These are phyloP conservation scores for Melipona beecheii DNA, from an alignment of 2,888 invertebrate species.

Conservation along the genomic window DNA sequence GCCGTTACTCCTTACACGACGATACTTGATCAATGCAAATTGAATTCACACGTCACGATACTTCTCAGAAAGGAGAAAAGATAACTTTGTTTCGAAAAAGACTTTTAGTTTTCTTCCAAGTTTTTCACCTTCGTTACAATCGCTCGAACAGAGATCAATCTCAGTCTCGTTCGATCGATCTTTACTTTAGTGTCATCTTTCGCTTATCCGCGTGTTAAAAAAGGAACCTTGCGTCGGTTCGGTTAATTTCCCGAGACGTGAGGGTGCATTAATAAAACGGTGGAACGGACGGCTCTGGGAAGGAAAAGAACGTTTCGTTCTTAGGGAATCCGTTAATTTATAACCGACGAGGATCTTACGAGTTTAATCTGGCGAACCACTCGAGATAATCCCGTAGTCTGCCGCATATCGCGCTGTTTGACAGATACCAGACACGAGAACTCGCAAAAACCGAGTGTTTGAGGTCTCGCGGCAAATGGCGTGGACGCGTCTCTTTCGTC, in stretches of 20 bases:
- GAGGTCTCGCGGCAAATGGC: not conserved
- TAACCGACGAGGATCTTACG: conserved; percentile 3
- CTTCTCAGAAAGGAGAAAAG: too few relatives aligned
- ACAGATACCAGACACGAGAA: conserved; percentile 16
- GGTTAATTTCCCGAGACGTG: not conserved
- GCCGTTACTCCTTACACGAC: too few relatives aligned
- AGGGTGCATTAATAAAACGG: not conserved
- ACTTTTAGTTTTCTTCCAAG: not conserved
- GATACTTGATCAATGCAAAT: too few relatives aligned
- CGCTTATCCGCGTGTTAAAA: not conserved
- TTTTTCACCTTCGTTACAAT: too few relatives aligned
- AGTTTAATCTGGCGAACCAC: conserved; percentile 14
- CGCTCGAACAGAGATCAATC: too few relatives aligned
- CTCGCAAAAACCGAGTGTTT: not conserved
- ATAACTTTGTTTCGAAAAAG: not conserved
- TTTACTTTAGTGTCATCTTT: not conserved
- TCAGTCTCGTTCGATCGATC: too few relatives aligned
- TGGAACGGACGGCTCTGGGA: too few relatives aligned
- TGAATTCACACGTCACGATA: too few relatives aligned
- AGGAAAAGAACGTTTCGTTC: not conserved
- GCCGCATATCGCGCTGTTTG: conserved; percentile 1
- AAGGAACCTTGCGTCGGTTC: not conserved
- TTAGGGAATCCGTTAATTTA: conserved; percentile 14
- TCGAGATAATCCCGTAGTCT: conserved; percentile 7
- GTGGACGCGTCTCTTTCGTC: conserved; percentile 1